Evolutionary conservation across 2,797 vertebrate genomes (phyloP).

Genomic region (Hypotaenidia philippensis): DNA sequence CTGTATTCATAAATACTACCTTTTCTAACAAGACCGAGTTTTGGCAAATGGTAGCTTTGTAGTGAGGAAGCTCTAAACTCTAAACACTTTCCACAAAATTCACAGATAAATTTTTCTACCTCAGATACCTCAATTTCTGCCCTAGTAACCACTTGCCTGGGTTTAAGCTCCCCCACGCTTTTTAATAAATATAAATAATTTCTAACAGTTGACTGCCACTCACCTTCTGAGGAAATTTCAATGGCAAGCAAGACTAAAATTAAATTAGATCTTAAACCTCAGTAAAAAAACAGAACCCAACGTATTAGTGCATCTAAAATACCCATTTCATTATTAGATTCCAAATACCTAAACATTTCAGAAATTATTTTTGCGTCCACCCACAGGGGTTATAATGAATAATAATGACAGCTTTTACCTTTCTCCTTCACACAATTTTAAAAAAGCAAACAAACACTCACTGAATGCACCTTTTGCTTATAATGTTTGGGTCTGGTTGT

Average conservation of each 20-base stretch:
- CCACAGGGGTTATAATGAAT: background rate
- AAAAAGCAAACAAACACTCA: slow-evolving; percentile 27
- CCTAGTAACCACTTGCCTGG: background rate
- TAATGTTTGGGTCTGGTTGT: background rate
- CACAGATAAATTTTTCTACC: background rate
- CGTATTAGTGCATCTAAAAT: background rate
- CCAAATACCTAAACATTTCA: background rate
- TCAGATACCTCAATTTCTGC: background rate
- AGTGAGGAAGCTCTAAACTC: background rate
- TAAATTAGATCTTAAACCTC: background rate
- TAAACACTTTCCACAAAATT: background rate
- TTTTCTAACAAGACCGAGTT: background rate
- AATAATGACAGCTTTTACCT: background rate
- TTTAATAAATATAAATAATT: background rate
- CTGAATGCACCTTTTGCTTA: background rate
- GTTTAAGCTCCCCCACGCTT: background rate
- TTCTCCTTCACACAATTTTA: background rate
- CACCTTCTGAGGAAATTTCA: background rate
- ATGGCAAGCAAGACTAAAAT: background rate
- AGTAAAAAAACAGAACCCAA: background rate
- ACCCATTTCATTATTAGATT: background rate
- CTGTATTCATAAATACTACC: background rate
- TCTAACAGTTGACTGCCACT: background rate
- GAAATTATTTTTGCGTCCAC: background rate
- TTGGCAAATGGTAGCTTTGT: background rate